Evolutionary conservation across 2,888 invertebrate genomes (phyloP).

Genomic region (Halocaridina rubra): DNA sequence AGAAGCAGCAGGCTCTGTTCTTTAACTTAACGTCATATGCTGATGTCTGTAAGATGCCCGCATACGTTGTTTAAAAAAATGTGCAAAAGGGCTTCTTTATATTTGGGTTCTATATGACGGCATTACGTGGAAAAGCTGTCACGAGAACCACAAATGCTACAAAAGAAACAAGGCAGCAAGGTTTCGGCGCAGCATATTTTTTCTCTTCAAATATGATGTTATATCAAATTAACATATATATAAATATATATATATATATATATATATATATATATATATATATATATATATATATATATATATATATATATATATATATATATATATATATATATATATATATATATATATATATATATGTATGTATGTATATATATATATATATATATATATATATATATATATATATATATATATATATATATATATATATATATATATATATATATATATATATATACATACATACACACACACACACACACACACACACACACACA

Average conservation of each 20-base stretch:
- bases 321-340: not conserved
- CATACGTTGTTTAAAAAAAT: too few species aligned
- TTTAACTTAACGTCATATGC: too few species aligned
- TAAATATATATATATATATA: not conserved
- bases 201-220: too few species aligned
- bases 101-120: too few species aligned
- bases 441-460: not conserved
- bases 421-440: not conserved
- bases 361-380: not conserved
- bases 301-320: not conserved
- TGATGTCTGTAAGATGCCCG: too few species aligned
- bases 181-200: too few species aligned
- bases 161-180: too few species aligned
- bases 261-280: not conserved
- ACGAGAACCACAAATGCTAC: too few species aligned
- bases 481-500: not conserved
- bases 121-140: too few species aligned
- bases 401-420: not conserved
- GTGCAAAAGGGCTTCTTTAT: too few species aligned
- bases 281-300: not conserved
- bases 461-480: not conserved
- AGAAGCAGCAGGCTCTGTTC: too few species aligned
- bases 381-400: not conserved
- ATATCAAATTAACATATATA: too few species aligned
- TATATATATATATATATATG: not conserved